phyloP scores from a whole-genome alignment of 1,140 invertebrate species.

The Bombyx mori region ASM3026992v2 NC_085128.1:15403001-15403500 shows the following conservation, averaged over 20 bases:
- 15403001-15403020: no score
- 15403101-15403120: no score
- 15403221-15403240: constrained; percentile 61
- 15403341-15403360: constrained; percentile 2
- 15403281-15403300: constrained; percentile 61
- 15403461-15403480: constrained; percentile 22
- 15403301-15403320: constrained; percentile 22
- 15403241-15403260: constrained; percentile 62
- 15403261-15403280: constrained; percentile 66
- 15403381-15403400: constrained; percentile 3
- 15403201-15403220: constrained; percentile 33
- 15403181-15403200: constrained; percentile 23
- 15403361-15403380: constrained; percentile 5
- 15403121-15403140: constrained; percentile 1
- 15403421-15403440: constrained; percentile 5
- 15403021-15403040: no score
- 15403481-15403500: constrained; percentile 16
- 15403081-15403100: no score
- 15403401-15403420: constrained; percentile 1
- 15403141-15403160: constrained; percentile 61
- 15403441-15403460: constrained; percentile 29
- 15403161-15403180: constrained; percentile 57
- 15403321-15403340: constrained; percentile 8
- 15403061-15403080: no score
- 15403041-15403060: no score